A percentile compares a stretch with the other conserved stretches of the same genome.
Conservation (phyloP, 2,113 vertebrate genomes). For the Eurystomus gularis region DNA sequence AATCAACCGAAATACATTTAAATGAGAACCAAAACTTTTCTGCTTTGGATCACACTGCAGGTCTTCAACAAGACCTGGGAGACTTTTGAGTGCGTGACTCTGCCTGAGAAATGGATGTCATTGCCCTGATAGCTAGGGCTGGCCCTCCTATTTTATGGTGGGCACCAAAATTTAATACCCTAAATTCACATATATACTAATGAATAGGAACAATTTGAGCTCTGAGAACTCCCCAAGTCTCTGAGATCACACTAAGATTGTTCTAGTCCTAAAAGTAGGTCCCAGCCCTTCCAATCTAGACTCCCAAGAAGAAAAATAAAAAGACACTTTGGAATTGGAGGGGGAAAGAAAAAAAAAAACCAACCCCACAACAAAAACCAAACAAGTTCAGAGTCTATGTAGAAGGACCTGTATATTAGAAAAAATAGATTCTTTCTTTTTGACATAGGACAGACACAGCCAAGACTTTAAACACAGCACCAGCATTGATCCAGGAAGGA, state of each 20-base stretch:
- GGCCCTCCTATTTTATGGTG: neutral
- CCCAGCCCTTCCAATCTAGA: neutral
- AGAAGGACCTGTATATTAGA: neutral
- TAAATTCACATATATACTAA: neutral
- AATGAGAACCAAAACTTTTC: neutral
- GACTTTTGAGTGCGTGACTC: neutral
- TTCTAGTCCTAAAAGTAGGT: neutral
- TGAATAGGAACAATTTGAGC: neutral
- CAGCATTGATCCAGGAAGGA: neutral
- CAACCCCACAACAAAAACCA: neutral
- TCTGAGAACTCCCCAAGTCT: neutral
- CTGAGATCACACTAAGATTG: neutral
- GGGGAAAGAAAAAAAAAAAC: neutral
- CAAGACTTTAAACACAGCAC: neutral
- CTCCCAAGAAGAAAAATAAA: neutral
- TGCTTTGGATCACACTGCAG: neutral
- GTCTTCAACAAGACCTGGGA: neutral
- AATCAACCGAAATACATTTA: neutral
- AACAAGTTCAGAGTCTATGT: neutral
- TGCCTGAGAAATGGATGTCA: neutral
- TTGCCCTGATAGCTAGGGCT: neutral
- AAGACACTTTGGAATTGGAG: neutral
- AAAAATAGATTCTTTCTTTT: neutral
- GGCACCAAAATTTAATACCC: neutral
- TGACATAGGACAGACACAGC: neutral